Evolutionary conservation across 2,113 vertebrate genomes (phyloP).

Genomic region (Amphiprion percula): DNA sequence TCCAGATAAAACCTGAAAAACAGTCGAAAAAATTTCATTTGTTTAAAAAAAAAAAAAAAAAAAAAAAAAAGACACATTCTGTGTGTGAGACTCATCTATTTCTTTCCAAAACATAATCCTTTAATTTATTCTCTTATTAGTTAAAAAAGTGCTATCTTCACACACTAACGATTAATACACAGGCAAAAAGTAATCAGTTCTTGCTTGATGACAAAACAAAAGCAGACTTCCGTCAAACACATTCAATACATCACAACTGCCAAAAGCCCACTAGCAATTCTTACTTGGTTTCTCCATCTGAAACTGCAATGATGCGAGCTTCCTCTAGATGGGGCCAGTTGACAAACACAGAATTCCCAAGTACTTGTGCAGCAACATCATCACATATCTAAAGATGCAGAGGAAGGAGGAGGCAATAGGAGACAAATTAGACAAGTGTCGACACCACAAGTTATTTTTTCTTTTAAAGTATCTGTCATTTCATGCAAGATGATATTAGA

Average conservation of each 20-base stretch:
- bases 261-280: constrained; percentile 21
- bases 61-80: neutral
- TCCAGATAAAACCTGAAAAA: constrained; percentile 90
- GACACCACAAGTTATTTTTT: no score
- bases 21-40: neutral
- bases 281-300: constrained; percentile 95
- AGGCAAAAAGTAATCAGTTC: neutral
- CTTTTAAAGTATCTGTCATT: no score
- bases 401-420: neutral
- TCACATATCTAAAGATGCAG: constrained; percentile 84
- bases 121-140: no score
- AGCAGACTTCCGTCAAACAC: neutral
- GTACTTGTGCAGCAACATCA: constrained; percentile 83
- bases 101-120: no score
- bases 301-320: constrained; percentile 92
- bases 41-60: neutral
- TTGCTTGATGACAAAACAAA: no score
- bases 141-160: no score
- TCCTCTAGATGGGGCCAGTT: constrained; percentile 99
- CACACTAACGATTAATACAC: neutral
- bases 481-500: no score
- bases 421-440: neutral
- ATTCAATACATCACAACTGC: neutral
- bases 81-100: no score
- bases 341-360: constrained; percentile 93